Evolutionary conservation across 2,888 invertebrate species (phyloP), one percentile per base, ranked within the genome.

Genomic region (Xestoiulus laeticollis): DNA sequence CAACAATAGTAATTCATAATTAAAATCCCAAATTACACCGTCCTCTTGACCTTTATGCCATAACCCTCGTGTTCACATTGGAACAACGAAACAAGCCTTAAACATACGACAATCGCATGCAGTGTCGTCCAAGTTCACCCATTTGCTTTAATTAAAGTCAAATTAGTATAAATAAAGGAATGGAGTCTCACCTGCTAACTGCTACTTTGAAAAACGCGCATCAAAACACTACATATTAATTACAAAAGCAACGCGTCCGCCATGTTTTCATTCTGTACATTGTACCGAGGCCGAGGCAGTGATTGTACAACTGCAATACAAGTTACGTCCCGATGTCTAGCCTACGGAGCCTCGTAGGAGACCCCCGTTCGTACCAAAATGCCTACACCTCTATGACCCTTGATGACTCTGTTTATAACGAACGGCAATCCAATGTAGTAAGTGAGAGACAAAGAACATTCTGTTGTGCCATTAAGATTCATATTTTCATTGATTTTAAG

Each of bases 201-300:
- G 78, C 22, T 78, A 30, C 78, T 78, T 78, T 78, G 78, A 78
- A 78, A 78, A 78, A 78, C 78, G 78, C 78, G 78, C 78, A 78
- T 78, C 78, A 14, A 78, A 78, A 30, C 30, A 30, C 14, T 30
- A 78, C 78, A 78, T 6, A n/a, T n/a, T n/a, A n/a, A n/a, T 22
- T 1, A 59, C 22, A 59, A 78, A 5, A 78, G 30, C 78, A 78
- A 78, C 78, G 30, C 30, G 30, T 3, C 14, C 30, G 78, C 78
- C 78, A 78, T 78, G 26, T 30, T 30, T 78, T 78, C 78, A 8
- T 0, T 14, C 14, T 3, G 30, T n/a, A n/a, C n/a, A n/a, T n/a
- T n/a, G n/a, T n/a, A n/a, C n/a, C n/a, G n/a, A n/a, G n/a, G n/a
- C n/a, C n/a, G n/a, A n/a, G n/a, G n/a, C n/a, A n/a, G n/a, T n/a